phyloP scores from a whole-genome alignment of 2,797 vertebrate species.

The Trematomus bernacchii region DNA sequence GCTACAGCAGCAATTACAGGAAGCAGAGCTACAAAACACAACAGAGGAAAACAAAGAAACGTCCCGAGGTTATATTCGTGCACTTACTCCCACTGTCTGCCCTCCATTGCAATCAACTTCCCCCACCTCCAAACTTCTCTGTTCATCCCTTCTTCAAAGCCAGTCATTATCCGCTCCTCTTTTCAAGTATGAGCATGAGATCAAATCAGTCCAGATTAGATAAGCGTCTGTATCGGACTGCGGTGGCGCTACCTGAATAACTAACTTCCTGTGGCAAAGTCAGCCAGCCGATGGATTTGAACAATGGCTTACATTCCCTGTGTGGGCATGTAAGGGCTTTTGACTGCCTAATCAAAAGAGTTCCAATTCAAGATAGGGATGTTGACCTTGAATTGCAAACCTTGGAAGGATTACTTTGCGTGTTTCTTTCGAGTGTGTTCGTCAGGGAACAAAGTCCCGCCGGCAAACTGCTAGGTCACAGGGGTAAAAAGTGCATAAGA shows the following conservation, averaged over 20 bases:
- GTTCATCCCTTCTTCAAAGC: slow-evolving; percentile 70
- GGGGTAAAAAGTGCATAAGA: slow-evolving; percentile 48
- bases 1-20: slow-evolving; percentile 70
- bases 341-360: slow-evolving; percentile 50
- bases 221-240: slow-evolving; percentile 44
- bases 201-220: slow-evolving; percentile 63
- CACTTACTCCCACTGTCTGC: slow-evolving; percentile 59
- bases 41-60: slow-evolving; percentile 35
- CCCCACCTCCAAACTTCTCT: slow-evolving; percentile 51
- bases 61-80: slow-evolving; percentile 59
- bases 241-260: slow-evolving; percentile 40
- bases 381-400: slow-evolving; percentile 48
- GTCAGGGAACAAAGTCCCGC: slow-evolving; percentile 28
- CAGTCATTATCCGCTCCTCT: slow-evolving; percentile 61
- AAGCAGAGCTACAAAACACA: slow-evolving; percentile 64
- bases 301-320: slow-evolving; percentile 25
- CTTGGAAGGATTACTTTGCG: slow-evolving; percentile 26
- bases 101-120: slow-evolving; percentile 57
- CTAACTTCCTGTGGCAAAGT: slow-evolving; percentile 47
- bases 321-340: slow-evolving; percentile 22
- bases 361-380: slow-evolving; percentile 33
- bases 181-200: slow-evolving; percentile 60
- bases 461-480: slow-evolving; percentile 27
- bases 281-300: slow-evolving; percentile 18
- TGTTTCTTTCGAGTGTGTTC: slow-evolving; percentile 9